Evolutionary conservation across 2,888 invertebrate genomes (phyloP), one percentile per base, ranked within the genome.

Genomic region (Melieria crassipennis): DNA sequence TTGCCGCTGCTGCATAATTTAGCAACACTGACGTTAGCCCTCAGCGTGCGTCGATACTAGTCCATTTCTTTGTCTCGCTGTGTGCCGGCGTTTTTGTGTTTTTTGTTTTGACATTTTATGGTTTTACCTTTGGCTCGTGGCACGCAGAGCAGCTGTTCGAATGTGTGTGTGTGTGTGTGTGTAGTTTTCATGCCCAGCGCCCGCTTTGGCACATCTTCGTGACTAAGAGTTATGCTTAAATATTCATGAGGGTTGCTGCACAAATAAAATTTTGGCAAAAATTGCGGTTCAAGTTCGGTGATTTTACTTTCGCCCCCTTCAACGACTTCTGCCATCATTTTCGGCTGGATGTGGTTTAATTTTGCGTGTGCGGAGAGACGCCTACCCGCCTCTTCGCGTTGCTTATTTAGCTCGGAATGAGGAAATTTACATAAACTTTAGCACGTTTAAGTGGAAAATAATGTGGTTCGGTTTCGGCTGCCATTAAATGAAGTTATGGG

Each of bases 201-300:
- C 30, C 30, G 30, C 30, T 30, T 30, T 30, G 30, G 30, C 30
- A 30, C 30, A 30, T 30, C 30, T 30, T 30, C 30, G 30, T 30
- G 30, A 30, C 30, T 30, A 30, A 11, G 60, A 9, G 67, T 42
- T 60, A 45, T 79, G 77, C 77, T 81, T 81, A 81, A 81, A 81
- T 81, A 81, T 81, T 81, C 81, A 81, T 83, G 81, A 81, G 81
- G 82, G 82, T 81, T 81, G 83, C 81, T 60, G 57, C 66, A 58
- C 46, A 72, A 72, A 72, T 66, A 69, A 65, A 72, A 72, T 72
- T 72, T 64, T 72, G 69, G 56, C 72, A 65, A 74, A 79, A 79
- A 79, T 78, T 83, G 79, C 76, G 81, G 81, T 81, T 83, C 82
- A 83, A 82, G 79, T 81, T 83, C 79, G 81, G 71, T 81, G 81